A percentile compares a stretch with the other conserved stretches of the same genome.
phyloP scores from a whole-genome alignment of 2,888 invertebrate species.

The Agrilus biguttatus region DNA sequence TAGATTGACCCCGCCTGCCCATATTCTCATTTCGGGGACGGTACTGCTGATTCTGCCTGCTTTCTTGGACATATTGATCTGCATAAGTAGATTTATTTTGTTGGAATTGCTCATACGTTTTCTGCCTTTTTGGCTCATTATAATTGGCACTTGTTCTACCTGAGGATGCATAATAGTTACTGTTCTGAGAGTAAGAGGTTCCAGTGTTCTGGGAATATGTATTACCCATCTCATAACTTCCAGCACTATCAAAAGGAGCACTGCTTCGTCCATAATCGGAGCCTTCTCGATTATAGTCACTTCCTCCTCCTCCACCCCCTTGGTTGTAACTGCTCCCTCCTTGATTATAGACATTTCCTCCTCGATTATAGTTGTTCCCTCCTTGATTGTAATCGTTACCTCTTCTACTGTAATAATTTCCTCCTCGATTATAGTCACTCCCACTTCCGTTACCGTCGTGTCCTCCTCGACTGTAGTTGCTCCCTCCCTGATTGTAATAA shows the following conservation, averaged over 20 bases:
- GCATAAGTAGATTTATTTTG: constrained; percentile 26
- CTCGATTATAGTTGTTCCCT: constrained; percentile 12
- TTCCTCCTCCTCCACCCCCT: background rate
- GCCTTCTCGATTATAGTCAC: background rate
- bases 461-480: constrained; percentile 5
- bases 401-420: constrained; percentile 9
- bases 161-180: background rate
- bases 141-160: constrained; percentile 4
- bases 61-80: constrained; percentile 31
- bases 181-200: constrained; percentile 1
- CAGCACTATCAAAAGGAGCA: constrained; percentile 19
- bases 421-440: constrained; percentile 24
- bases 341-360: constrained; percentile 15
- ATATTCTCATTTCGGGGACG: constrained; percentile 18
- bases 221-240: constrained; percentile 19
- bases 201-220: background rate
- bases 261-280: constrained; percentile 13
- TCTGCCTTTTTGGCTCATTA: constrained; percentile 26
- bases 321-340: constrained; percentile 24
- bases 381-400: constrained; percentile 9
- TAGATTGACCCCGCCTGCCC: constrained; percentile 23
- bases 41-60: constrained; percentile 28
- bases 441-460: constrained; percentile 18
- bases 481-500: constrained; percentile 8
- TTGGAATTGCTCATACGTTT: constrained; percentile 30